Evolutionary conservation across 2,888 invertebrate species (phyloP), one percentile per base, ranked within the genome.

Genomic region (Melanophora roralis): DNA sequence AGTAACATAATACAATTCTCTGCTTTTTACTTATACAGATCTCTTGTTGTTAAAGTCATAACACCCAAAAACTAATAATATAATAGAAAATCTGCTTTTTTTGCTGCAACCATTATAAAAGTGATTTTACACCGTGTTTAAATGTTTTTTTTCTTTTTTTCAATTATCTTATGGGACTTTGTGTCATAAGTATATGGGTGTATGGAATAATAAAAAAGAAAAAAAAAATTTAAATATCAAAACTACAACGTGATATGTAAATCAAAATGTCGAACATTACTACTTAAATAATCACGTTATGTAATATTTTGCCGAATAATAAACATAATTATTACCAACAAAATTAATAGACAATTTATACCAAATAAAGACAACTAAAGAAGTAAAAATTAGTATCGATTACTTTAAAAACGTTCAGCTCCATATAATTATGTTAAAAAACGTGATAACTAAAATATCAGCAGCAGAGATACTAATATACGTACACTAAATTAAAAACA

Each of bases 241-340:
- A 80, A 75, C 57, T 76, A 75, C 83, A 86, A 87, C 87, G 87
- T 88, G 88, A 88, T 88, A 88, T 88, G 88, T 88, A 88, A 88
- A 88, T 88, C 88, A 87, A 85, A 84, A 85, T 84, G 84, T 84
- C 84, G 85, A 85, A 83, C 84, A 84, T 78, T 83, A 78, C 79
- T 71, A n/a, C n/a, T n/a, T n/a, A 81, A 82, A 78, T 81, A 80
- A 79, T 76, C 68, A 76, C 68, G 68, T 80, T 80, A 68, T 73
- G 76, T 73, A 80, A 80, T 80, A 76, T 76, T 55, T 69, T 72
- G 68, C 72, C 68, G 68, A 76, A 68, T 76, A 27, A 6, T 27
- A 76, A 76, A 68, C 68, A 80, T 76, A 72, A 76, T 73, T 80
- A 73, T 69, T n/a, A n/a, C 14, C 67, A 73, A 76, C 59, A 76